Percentiles rank a stretch among this genome's conserved stretches.
Conservation (phyloP, 2,113 vertebrate species). For the Lanius collurio region DNA sequence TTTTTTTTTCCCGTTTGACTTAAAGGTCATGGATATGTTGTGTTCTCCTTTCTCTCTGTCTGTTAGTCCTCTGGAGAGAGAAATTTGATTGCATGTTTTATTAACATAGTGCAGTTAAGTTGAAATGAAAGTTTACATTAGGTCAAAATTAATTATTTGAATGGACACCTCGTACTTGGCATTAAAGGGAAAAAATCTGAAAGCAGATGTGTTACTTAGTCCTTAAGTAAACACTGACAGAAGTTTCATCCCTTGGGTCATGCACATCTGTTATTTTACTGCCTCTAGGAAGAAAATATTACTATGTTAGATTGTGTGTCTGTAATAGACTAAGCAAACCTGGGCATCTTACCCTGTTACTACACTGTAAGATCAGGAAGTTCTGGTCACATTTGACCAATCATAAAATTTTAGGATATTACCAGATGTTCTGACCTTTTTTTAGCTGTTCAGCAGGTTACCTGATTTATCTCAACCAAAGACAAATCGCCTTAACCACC, state of each 20-base stretch:
- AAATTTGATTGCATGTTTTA: not conserved
- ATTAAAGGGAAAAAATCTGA: not conserved
- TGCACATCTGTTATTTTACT: not conserved
- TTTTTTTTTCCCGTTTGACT: not conserved
- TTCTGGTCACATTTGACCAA: not conserved
- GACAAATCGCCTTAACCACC: not conserved
- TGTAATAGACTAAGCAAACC: not conserved
- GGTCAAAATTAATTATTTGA: not conserved
- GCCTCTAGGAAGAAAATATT: not conserved
- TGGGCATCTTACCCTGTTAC: not conserved
- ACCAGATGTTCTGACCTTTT: not conserved
- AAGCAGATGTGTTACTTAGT: not conserved
- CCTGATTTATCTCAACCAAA: not conserved
- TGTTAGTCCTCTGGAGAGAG: not conserved
- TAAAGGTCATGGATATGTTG: not conserved
- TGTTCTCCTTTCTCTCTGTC: not conserved
- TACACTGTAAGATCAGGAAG: not conserved
- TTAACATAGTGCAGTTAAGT: not conserved
- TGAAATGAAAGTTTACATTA: not conserved
- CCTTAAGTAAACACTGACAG: not conserved
- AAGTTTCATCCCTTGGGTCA: not conserved
- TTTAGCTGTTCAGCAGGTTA: not conserved
- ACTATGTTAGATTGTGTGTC: not conserved
- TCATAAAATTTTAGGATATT: not conserved
- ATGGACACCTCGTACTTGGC: not conserved